Evolutionary conservation across 2,113 vertebrate species (phyloP).

Genomic region (Periophthalmodon schlosseri): DNA sequence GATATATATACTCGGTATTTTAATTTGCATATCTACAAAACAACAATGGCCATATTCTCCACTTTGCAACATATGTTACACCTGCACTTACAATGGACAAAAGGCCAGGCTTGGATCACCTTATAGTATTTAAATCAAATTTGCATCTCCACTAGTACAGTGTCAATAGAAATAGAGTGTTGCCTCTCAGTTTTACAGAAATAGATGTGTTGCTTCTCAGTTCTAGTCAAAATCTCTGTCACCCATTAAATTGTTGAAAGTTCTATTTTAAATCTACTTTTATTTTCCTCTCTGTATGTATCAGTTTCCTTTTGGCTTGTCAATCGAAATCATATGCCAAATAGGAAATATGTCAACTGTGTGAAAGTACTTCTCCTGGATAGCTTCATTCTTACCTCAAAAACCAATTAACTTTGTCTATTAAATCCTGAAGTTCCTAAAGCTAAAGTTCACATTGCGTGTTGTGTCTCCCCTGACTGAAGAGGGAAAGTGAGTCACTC

Average conservation of each 20-base stretch:
- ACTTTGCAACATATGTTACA: too few relatives aligned
- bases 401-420: not conserved
- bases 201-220: too few relatives aligned
- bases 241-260: not conserved
- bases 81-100: too few relatives aligned
- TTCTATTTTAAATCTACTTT: not conserved
- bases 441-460: slow-evolving; percentile 36
- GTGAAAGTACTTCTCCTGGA: not conserved
- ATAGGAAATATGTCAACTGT: not conserved
- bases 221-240: not conserved
- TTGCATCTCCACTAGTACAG: too few relatives aligned
- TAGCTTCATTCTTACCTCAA: not conserved
- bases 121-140: too few relatives aligned
- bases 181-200: too few relatives aligned
- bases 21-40: too few relatives aligned
- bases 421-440: slow-evolving; percentile 26
- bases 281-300: not conserved
- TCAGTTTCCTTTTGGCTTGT: not conserved
- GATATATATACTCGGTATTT: too few relatives aligned
- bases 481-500: slow-evolving; percentile 58
- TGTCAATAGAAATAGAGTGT: too few relatives aligned
- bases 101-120: too few relatives aligned
- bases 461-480: slow-evolving; percentile 25
- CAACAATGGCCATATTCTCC: too few relatives aligned
- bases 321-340: not conserved